Conservation (phyloP, 2,113 vertebrate genomes). For the Spea multiplicata region DNA sequence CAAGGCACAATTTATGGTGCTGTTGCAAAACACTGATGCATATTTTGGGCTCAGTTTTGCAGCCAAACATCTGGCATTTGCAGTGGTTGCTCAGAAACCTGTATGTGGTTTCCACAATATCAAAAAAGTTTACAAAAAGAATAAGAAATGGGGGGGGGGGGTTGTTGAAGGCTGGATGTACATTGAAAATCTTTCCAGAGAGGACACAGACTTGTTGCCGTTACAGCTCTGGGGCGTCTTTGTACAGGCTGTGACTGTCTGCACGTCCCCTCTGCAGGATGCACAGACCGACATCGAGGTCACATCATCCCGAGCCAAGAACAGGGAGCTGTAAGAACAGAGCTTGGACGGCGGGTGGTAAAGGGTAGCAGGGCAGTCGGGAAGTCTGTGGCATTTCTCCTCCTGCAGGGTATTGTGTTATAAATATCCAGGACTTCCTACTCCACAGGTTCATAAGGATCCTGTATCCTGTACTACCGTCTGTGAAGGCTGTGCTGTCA, state of each 20-base stretch:
- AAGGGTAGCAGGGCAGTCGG: conserved; percentile 47
- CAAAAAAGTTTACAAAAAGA: not conserved
- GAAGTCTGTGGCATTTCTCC: conserved; percentile 50
- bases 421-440: conserved; percentile 45
- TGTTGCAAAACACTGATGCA: not conserved
- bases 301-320: conserved; percentile 25
- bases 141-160: not conserved
- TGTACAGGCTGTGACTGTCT: conserved; percentile 45
- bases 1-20: not conserved
- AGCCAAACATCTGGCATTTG: conserved; percentile 14
- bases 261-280: conserved; percentile 47
- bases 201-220: conserved; percentile 13
- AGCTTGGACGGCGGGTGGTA: conserved; percentile 37
- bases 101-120: conserved; percentile 1
- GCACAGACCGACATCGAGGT: conserved; percentile 11
- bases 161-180: not conserved
- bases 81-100: conserved; percentile 2
- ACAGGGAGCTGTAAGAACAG: conserved; percentile 24
- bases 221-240: not conserved
- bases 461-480: conserved; percentile 41
- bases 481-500: conserved; percentile 8
- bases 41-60: conserved; percentile 2
- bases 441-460: conserved; percentile 46
- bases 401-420: conserved; percentile 46
- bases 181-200: conserved; percentile 1